Conservation (phyloP, 2,113 vertebrate genomes). For the Neolamprologus longior region DNA sequence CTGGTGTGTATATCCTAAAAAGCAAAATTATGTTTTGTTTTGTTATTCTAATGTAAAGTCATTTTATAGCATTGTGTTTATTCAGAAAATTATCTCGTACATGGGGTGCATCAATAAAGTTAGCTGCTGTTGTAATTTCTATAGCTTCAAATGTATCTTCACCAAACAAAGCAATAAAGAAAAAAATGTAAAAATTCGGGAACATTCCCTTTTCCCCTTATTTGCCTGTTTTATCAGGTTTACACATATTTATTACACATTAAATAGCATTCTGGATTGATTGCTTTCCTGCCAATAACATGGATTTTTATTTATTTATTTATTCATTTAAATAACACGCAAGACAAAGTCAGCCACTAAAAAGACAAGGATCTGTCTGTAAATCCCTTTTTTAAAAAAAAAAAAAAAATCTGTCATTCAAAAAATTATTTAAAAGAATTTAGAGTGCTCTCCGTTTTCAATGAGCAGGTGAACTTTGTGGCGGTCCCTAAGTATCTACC, state of each 20-base stretch:
- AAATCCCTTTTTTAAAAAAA: not conserved
- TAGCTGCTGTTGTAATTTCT: not conserved
- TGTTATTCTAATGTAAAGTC: not conserved
- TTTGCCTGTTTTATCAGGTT: not conserved
- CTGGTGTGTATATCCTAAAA: not conserved
- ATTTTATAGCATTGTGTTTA: not conserved
- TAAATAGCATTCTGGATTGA: not conserved
- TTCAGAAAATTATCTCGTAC: not conserved
- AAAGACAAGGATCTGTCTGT: not conserved
- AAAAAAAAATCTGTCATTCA: not conserved
- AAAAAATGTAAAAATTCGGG: not conserved
- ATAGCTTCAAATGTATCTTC: not conserved
- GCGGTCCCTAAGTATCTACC: not conserved
- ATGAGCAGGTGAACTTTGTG: not conserved
- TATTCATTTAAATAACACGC: not conserved
- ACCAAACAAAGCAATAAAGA: not conserved
- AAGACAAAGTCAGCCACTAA: not conserved
- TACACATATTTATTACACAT: not conserved
- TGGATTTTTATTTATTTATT: not conserved
- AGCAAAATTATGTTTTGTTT: not conserved
- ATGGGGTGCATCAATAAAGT: not conserved
- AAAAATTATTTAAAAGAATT: not conserved
- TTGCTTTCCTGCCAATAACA: not conserved
- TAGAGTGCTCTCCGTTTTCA: not conserved
- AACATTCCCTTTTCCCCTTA: not conserved